Evolutionary conservation across 2,113 vertebrate genomes (phyloP).

Genomic region (Odocoileus hemionus): DNA sequence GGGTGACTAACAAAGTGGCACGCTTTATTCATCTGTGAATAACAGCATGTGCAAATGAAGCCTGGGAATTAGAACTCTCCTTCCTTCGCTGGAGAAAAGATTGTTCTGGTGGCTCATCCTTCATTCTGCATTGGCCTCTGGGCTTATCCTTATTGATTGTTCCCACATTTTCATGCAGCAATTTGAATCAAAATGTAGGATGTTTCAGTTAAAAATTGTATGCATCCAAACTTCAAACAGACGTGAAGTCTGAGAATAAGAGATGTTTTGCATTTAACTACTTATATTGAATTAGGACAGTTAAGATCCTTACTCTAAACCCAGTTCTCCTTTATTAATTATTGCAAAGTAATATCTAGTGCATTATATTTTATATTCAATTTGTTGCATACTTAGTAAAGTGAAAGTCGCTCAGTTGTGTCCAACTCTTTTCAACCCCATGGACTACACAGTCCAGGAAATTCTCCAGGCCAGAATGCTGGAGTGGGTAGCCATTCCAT

Average conservation of each 20-base stretch:
- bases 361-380: not conserved
- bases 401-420: not conserved
- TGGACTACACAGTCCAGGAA: not conserved
- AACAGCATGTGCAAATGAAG: constrained; percentile 66
- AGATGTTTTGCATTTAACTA: not conserved
- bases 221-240: constrained; percentile 27
- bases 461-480: not conserved
- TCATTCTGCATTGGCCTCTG: constrained; percentile 47
- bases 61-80: constrained; percentile 41
- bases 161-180: constrained; percentile 18
- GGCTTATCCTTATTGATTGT: constrained; percentile 49
- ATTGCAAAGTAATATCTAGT: not conserved
- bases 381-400: not conserved
- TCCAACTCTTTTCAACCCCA: not conserved
- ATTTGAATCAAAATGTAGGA: constrained; percentile 59
- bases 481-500: not conserved
- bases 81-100: constrained; percentile 40
- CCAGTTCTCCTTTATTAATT: not conserved
- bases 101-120: constrained; percentile 43
- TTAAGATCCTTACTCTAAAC: constrained; percentile 20
- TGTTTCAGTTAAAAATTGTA: constrained; percentile 21
- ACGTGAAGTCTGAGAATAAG: not conserved
- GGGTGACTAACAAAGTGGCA: constrained; percentile 65
- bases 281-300: not conserved
- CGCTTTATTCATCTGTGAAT: constrained; percentile 71